Percentiles rank a stretch among this genome's conserved stretches.
Evolutionary conservation across 2,113 vertebrate species (phyloP).

Genomic region (Papio anubis): DNA sequence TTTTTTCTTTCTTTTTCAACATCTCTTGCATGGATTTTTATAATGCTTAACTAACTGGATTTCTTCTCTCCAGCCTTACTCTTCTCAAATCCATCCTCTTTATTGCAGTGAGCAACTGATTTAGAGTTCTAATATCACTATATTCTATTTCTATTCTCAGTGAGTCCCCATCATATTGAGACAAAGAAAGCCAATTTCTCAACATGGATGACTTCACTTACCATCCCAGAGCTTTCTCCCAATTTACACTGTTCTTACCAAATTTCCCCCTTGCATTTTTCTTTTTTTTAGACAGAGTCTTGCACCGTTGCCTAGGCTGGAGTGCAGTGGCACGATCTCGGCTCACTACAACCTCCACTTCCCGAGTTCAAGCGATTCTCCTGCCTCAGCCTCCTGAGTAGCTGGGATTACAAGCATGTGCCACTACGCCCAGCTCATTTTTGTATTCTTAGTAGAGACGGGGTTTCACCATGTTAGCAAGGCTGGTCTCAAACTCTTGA

Average conservation of each 20-base stretch:
- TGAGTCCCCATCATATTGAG: not conserved
- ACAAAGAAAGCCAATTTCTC: not conserved
- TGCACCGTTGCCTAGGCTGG: no score
- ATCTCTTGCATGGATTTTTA: not conserved
- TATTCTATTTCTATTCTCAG: not conserved
- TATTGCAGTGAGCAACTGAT: not conserved
- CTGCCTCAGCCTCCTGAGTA: no score
- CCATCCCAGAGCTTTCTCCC: not conserved
- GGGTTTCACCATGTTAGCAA: no score
- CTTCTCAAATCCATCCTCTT: rapidly evolving
- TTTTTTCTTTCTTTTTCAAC: not conserved
- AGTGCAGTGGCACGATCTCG: no score
- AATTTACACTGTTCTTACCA: not conserved
- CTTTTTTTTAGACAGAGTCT: no score
- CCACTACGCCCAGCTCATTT: no score
- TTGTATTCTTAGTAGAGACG: no score
- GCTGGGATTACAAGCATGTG: no score
- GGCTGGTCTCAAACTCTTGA: no score
- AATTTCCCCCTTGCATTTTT: not conserved
- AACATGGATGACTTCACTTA: not conserved
- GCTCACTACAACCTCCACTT: no score
- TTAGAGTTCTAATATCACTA: not conserved
- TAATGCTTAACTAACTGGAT: not conserved
- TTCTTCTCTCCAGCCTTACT: not conserved
- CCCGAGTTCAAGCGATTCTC: no score